Evolutionary conservation across 2,888 invertebrate species (phyloP), one percentile per base, ranked within the genome.

Genomic region (Allygus modestus): DNA sequence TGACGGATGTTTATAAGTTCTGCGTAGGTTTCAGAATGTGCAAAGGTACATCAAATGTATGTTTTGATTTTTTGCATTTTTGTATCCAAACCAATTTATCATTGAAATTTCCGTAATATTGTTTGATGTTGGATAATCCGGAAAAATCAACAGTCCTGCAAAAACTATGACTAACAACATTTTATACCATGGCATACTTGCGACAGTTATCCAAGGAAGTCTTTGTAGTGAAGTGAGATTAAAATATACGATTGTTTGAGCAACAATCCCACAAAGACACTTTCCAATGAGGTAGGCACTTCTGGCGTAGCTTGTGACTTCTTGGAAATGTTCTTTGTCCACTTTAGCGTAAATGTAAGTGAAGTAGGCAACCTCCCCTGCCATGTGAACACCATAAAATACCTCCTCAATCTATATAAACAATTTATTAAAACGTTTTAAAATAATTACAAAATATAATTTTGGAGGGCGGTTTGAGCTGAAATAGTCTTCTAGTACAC

Each of bases 271-370:
- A 0, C 96, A 95, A 12, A 96, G 89, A 89, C 96, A 96, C 85
- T 96, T 93, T 7, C 98, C 98, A 1, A 93, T 89, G 94, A 96
- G 92, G 84, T 95, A 94, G 0, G 97, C 96, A 15, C 96, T 95
- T 88, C 97, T 93, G 0, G 96, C 96, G 89, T 95, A 96, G 0
- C 97, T 96, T 0, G 98, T 96, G 0, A 97, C 97, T 86, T 93
- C 92, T 87, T 96, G 95, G 90, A 96, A 98, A 88, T 94, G 94
- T 23, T 88, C 87, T 33, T 86, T 86, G 31, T 88, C 87, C 37
- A 97, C 97, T 92, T 97, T 96, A 33, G 98, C 96, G 91, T 98
- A 98, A 87, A 98, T 97, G 89, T 98, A 98, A 0, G 98, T 97
- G 89, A 95, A 96, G 90, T 98, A 98, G 0, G 98, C 98, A 1